Conservation (phyloP, 2,888 invertebrate species). For the Euplexia lucipara region DNA sequence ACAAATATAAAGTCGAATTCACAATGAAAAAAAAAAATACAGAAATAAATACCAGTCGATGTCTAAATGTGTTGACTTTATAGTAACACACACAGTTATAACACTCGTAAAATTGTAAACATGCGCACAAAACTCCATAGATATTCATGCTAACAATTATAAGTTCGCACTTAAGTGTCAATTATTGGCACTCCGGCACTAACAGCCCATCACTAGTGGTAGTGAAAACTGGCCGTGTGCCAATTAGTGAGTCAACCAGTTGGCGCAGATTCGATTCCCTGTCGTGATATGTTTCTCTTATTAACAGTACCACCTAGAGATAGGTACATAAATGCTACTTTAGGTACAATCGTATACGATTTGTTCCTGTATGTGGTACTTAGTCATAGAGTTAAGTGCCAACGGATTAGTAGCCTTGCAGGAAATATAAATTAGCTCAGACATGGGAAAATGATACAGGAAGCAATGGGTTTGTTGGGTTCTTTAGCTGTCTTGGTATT, state of each 20-base stretch:
- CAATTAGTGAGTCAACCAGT: constrained; percentile 71
- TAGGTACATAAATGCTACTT: constrained; percentile 25
- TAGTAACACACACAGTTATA: too few relatives aligned
- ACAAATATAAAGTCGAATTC: too few relatives aligned
- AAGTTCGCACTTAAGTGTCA: constrained; percentile 25
- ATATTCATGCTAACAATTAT: constrained; percentile 1
- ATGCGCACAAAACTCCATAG: not conserved
- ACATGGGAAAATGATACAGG: constrained; percentile 39
- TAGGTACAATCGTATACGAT: constrained; percentile 23
- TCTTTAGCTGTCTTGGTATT: constrained; percentile 26
- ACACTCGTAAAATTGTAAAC: not conserved
- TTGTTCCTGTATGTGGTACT: constrained; percentile 28
- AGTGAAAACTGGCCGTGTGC: constrained; percentile 70
- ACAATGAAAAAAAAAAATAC: too few relatives aligned
- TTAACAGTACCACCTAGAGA: constrained; percentile 50
- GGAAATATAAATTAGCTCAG: constrained; percentile 28
- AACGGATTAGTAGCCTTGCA: constrained; percentile 20
- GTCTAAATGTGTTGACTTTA: constrained; percentile 6
- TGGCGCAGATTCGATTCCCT: constrained; percentile 66
- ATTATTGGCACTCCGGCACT: constrained; percentile 29
- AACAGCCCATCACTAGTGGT: constrained; percentile 55
- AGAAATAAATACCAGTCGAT: too few relatives aligned
- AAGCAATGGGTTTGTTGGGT: constrained; percentile 15
- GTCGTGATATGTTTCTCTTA: constrained; percentile 67
- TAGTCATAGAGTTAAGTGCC: constrained; percentile 18